These are phyloP conservation scores for Siniperca knerii DNA, from an alignment of 2,113 vertebrate genomes.

Conservation along the genomic window DNA sequence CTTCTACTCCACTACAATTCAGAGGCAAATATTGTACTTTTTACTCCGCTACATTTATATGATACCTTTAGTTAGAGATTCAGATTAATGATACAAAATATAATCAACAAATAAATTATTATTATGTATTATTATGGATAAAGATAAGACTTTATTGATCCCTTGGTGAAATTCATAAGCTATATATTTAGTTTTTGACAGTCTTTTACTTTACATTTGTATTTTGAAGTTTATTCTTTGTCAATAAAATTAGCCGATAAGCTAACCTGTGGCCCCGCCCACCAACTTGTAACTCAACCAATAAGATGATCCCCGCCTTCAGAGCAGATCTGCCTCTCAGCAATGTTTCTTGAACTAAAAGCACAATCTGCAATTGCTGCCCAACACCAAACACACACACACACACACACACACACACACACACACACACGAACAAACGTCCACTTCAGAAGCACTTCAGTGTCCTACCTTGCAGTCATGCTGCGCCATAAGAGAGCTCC, in stretches of 20 bases:
- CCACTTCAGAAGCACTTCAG: not conserved
- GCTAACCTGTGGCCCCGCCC: not conserved
- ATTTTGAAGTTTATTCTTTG: too few species aligned
- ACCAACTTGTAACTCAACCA: not conserved
- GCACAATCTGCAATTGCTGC: not conserved
- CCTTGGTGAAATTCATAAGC: too few species aligned
- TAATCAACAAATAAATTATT: too few species aligned
- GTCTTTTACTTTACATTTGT: not conserved
- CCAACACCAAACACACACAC: not conserved
- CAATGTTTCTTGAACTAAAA: not conserved
- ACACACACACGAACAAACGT: not conserved
- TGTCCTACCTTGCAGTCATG: conserved; percentile 89
- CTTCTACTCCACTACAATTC: too few species aligned
- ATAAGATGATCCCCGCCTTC: not conserved
- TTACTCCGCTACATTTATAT: too few species aligned
- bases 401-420: not conserved
- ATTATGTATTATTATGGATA: too few species aligned
- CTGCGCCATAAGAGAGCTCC: conserved; percentile 87
- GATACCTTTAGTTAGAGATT: too few species aligned
- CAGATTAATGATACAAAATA: too few species aligned
- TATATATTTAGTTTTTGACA: too few species aligned
- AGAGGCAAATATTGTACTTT: too few species aligned
- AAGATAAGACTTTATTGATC: too few species aligned
- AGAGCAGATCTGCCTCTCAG: not conserved
- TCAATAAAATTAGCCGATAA: not conserved